Percentiles rank a stretch among this genome's conserved stretches.
Evolutionary conservation across 2,797 vertebrate genomes (phyloP).

Genomic region (Tympanoctomys barrerae): DNA sequence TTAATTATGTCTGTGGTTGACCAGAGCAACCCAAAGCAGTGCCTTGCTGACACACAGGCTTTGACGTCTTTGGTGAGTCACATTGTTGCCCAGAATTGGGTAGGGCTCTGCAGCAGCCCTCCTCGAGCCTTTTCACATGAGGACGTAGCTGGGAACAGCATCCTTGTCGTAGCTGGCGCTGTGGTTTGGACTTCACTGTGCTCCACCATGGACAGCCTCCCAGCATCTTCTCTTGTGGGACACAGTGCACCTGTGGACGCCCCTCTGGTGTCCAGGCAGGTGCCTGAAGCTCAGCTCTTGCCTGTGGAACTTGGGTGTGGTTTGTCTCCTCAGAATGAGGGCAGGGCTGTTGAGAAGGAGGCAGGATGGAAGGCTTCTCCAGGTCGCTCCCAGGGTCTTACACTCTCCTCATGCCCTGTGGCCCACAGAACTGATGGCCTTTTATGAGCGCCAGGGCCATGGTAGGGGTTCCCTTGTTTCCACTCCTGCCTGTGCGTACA

Average conservation of each 20-base stretch:
- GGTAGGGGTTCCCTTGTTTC: not conserved
- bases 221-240: not conserved
- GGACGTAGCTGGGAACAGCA: not conserved
- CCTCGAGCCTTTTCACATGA: fast-evolving
- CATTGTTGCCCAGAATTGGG: not conserved
- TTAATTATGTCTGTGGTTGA: not conserved
- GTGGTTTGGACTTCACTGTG: not conserved
- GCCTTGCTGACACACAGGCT: not conserved
- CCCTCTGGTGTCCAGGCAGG: not conserved
- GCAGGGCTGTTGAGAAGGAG: not conserved
- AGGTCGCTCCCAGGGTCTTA: not conserved
- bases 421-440: not conserved
- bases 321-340: not conserved
- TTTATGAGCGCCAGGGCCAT: not conserved
- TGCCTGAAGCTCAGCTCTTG: not conserved
- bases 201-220: not conserved
- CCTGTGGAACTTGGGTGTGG: not conserved
- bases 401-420: not conserved
- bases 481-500: fast-evolving
- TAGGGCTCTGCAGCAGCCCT: not conserved
- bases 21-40: not conserved
- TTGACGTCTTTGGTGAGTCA: not conserved
- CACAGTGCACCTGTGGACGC: not conserved
- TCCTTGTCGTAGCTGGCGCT: not conserved
- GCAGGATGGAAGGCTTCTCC: not conserved